Evolutionary conservation across 2,888 invertebrate genomes (phyloP).

Genomic region (Dioctria linearis): DNA sequence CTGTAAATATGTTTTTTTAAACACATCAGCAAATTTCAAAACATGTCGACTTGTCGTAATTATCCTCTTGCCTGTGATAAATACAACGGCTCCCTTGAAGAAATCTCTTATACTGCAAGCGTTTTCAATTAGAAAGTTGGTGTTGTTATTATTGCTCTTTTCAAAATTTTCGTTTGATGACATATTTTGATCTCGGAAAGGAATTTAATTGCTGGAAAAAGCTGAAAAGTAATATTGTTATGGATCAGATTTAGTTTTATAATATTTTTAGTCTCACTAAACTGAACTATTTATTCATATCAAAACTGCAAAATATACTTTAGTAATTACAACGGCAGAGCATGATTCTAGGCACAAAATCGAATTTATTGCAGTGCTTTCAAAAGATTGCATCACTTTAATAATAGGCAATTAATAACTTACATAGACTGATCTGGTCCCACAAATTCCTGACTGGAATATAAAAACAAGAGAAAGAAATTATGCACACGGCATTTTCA

Average conservation of each 20-base stretch:
- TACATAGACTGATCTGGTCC: no score
- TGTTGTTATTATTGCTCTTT: not conserved
- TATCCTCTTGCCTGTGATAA: conserved; percentile 65
- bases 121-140: not conserved
- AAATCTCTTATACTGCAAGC: conserved; percentile 60
- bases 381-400: no score
- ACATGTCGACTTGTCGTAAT: not conserved
- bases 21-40: not conserved
- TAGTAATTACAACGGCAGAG: not conserved
- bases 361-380: no score
- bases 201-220: not conserved
- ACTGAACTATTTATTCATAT: not conserved
- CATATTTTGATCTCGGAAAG: not conserved
- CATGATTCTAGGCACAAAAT: no score
- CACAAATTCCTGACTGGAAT: no score
- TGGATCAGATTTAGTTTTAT: no score
- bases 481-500: no score
- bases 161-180: not conserved
- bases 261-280: not conserved
- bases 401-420: no score
- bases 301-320: not conserved
- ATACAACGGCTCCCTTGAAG: conserved; percentile 65
- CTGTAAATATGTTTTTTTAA: conserved; percentile 66
- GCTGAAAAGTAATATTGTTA: not conserved
- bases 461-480: no score